These are phyloP conservation scores for Ceyx margarethae DNA, from an alignment of 2,113 vertebrate genomes.

Conservation along the genomic window DNA sequence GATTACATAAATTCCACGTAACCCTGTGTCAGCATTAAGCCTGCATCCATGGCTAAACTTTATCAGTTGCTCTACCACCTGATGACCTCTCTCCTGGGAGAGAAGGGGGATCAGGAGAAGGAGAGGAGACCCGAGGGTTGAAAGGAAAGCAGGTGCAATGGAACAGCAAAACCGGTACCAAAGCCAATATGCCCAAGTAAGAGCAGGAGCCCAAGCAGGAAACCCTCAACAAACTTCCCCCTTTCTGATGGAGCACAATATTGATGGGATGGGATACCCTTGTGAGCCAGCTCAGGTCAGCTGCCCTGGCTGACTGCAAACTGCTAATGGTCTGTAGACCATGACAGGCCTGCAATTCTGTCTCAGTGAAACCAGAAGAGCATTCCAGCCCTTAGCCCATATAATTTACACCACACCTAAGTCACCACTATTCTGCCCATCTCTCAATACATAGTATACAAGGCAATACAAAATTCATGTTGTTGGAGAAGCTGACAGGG, in stretches of 20 bases:
- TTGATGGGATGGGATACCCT: neutral
- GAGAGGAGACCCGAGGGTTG: neutral
- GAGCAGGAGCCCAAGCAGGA: neutral
- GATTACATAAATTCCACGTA: neutral
- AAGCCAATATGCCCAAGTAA: neutral
- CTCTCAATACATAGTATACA: too few relatives aligned
- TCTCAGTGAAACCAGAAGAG: neutral
- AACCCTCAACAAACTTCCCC: neutral
- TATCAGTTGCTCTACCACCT: neutral
- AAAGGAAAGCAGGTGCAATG: neutral
- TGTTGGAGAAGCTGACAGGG: too few relatives aligned
- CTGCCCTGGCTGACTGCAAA: neutral
- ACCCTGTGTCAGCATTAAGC: neutral
- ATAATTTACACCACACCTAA: too few relatives aligned
- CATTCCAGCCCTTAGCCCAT: too few relatives aligned
- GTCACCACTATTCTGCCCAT: too few relatives aligned
- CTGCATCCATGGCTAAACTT: neutral
- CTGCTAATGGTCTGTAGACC: neutral
- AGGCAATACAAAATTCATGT: too few relatives aligned
- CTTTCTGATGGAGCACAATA: neutral
- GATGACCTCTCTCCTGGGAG: neutral
- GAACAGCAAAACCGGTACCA: neutral
- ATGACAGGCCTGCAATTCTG: neutral
- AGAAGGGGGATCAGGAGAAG: neutral
- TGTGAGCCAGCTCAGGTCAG: neutral